Conservation (phyloP, 2,113 vertebrate genomes). For the Globicephala melas region DNA sequence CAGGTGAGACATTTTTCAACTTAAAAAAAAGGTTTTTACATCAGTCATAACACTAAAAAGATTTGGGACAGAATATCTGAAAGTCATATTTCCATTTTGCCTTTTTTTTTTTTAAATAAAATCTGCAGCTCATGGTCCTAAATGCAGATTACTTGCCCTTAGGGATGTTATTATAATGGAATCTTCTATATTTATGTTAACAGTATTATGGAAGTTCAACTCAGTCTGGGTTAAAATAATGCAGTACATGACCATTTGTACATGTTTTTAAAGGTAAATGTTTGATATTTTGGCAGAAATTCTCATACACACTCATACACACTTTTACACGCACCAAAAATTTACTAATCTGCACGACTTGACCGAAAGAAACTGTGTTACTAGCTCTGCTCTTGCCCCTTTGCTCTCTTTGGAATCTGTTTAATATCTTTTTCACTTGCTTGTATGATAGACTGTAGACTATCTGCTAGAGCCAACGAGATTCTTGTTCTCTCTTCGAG, state of each 20-base stretch:
- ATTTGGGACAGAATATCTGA: conserved; percentile 18
- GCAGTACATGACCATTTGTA: conserved; percentile 29
- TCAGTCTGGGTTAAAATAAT: conserved; percentile 52
- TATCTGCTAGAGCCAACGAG: background rate
- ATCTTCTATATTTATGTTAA: conserved; percentile 12
- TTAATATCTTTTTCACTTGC: background rate
- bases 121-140: background rate
- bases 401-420: background rate
- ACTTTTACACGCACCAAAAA: background rate
- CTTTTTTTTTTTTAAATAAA: background rate
- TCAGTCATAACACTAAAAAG: background rate
- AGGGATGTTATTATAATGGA: conserved; percentile 37
- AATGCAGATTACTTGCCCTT: background rate
- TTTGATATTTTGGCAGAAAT: conserved; percentile 52
- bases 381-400: background rate
- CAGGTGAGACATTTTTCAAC: background rate
- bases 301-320: background rate
- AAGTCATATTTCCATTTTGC: conserved; percentile 36
- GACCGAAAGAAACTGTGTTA: background rate
- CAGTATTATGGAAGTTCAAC: conserved; percentile 29
- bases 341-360: background rate
- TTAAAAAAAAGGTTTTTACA: background rate
- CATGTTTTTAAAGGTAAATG: conserved; percentile 60
- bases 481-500: background rate
- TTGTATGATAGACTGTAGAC: background rate